A percentile compares a stretch with the other conserved stretches of the same genome.
phyloP scores from a whole-genome alignment of 2,797 vertebrate genomes.

The Arremon aurantiirostris region DNA sequence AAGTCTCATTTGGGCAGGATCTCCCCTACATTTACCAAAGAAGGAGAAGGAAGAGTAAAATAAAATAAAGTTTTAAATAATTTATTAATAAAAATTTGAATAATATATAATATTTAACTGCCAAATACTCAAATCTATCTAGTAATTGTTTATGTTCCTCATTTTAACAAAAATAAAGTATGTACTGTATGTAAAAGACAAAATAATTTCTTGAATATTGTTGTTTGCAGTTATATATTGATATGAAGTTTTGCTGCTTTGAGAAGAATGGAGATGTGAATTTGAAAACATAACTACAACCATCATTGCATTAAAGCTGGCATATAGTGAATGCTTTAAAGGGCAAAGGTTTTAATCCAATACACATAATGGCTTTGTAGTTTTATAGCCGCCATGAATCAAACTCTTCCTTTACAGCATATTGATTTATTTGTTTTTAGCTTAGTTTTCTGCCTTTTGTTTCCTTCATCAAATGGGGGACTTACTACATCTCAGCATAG shows the following conservation, averaged over 20 bases:
- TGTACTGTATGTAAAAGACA: neutral
- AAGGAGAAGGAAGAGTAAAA: neutral
- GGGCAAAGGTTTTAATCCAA: neutral
- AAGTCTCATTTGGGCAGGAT: neutral
- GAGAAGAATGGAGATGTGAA: neutral
- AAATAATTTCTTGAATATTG: neutral
- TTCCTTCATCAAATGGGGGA: constrained; percentile 34
- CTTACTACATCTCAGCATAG: neutral
- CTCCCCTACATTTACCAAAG: neutral
- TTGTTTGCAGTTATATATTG: neutral
- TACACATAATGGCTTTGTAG: neutral
- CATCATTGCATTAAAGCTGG: neutral
- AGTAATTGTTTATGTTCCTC: neutral
- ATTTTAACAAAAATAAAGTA: neutral
- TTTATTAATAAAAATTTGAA: neutral
- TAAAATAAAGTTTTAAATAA: neutral
- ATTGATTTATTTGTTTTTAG: neutral
- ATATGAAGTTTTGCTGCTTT: neutral
- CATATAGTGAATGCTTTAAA: neutral
- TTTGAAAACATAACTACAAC: neutral
- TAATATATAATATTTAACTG: neutral
- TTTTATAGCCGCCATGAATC: neutral
- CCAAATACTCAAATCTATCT: neutral
- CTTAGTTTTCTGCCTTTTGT: neutral
- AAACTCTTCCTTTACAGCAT: neutral